Conservation (phyloP, 2,113 vertebrate genomes). For the Sinosuthora webbiana region DNA sequence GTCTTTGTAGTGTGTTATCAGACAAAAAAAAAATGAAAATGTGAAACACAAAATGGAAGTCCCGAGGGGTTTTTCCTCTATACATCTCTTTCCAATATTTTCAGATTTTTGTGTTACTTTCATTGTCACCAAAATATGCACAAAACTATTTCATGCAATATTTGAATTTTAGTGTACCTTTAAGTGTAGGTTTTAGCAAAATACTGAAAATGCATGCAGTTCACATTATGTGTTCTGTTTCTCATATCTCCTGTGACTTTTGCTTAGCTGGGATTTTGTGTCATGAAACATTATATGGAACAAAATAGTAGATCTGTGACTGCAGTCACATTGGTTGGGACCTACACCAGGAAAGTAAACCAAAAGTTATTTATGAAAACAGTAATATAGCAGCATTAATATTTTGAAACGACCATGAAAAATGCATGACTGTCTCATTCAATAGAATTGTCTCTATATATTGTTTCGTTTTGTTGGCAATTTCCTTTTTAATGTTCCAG, state of each 20-base stretch:
- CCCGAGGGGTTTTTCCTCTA: neutral
- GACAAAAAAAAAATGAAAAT: neutral
- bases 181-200: neutral
- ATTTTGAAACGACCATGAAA: neutral
- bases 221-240: neutral
- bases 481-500: neutral
- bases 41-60: neutral
- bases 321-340: neutral
- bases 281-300: neutral
- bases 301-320: neutral
- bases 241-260: neutral
- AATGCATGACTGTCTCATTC: neutral
- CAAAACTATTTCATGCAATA: neutral
- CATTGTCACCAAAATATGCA: neutral
- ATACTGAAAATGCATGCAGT: neutral
- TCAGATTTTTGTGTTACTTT: neutral
- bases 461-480: neutral
- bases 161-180: neutral
- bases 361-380: neutral
- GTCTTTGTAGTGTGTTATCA: neutral
- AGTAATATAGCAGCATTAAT: neutral
- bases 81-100: neutral
- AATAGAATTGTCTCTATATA: neutral
- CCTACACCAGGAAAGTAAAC: neutral
- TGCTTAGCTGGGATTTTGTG: neutral